phyloP scores from a whole-genome alignment of 2,888 invertebrate species.

The Tenthredo amoena region DNA sequence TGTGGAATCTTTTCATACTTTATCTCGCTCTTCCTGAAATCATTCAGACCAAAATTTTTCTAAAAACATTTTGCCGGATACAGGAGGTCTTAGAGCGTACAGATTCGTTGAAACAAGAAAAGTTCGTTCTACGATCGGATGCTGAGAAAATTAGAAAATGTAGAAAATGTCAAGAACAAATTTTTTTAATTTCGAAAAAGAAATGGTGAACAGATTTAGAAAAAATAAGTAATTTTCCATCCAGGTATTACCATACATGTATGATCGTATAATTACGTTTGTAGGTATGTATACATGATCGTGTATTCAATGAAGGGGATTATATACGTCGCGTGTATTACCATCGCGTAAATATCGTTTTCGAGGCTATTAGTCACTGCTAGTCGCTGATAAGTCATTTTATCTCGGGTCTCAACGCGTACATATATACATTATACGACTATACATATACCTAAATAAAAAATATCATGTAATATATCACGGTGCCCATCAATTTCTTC shows the following conservation, averaged over 20 bases:
- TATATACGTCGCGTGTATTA: slow-evolving; percentile 30
- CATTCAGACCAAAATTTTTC: too few species aligned
- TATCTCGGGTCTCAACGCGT: slow-evolving; percentile 17
- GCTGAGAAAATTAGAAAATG: too few species aligned
- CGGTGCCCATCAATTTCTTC: not conserved
- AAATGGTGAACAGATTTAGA: not conserved
- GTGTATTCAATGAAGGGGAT: slow-evolving; percentile 17
- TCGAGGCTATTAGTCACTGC: slow-evolving; percentile 41
- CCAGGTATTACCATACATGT: not conserved
- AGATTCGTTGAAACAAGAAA: too few species aligned
- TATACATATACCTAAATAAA: slow-evolving; percentile 13
- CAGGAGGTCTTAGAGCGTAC: too few species aligned
- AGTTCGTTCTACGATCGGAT: too few species aligned
- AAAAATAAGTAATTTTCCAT: not conserved
- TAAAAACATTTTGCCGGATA: too few species aligned
- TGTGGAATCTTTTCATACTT: too few species aligned
- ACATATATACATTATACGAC: not conserved
- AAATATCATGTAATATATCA: slow-evolving; percentile 2
- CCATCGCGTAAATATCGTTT: slow-evolving; percentile 37
- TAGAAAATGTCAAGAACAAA: too few species aligned
- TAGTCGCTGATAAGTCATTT: slow-evolving; percentile 31
- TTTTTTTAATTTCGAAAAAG: not conserved
- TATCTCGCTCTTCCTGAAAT: too few species aligned
- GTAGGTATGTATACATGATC: not conserved
- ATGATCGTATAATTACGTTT: not conserved